phyloP scores from a whole-genome alignment of 2,888 invertebrate species.

The Tortrix viridana region DNA sequence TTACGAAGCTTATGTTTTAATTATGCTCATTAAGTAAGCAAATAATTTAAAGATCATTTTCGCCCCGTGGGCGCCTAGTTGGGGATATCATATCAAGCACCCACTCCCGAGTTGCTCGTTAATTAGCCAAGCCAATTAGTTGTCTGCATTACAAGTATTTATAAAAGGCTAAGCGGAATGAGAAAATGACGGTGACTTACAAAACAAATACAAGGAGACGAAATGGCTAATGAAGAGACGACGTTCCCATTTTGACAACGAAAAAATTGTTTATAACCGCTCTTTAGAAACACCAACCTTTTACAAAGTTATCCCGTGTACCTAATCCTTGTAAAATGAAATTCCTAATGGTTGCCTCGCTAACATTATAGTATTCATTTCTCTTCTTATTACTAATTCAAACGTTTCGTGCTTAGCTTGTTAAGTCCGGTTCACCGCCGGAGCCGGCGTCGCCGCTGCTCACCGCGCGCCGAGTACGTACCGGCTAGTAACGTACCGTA shows the following conservation, averaged over 20 bases:
- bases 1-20: slow-evolving; percentile 14
- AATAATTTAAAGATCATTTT: slow-evolving; percentile 16
- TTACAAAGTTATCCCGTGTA: neutral
- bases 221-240: no score
- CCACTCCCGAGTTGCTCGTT: slow-evolving; percentile 21
- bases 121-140: slow-evolving; percentile 31
- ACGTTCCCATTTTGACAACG: no score
- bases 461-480: neutral
- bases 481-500: slow-evolving; percentile 1
- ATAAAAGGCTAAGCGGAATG: slow-evolving; percentile 10
- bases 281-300: neutral
- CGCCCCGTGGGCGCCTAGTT: slow-evolving; percentile 6
- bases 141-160: slow-evolving; percentile 16
- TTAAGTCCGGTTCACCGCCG: slow-evolving; percentile 26
- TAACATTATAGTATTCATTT: slow-evolving; percentile 30
- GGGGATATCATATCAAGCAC: slow-evolving; percentile 5
- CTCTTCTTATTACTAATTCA: slow-evolving; percentile 32
- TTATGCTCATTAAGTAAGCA: slow-evolving; percentile 7
- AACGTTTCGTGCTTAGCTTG: slow-evolving; percentile 26
- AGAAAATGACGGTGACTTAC: no score
- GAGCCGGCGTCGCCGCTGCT: neutral
- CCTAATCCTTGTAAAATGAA: slow-evolving; percentile 9
- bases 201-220: no score
- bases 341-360: slow-evolving; percentile 12
- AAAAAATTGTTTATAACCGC: no score